Conservation (phyloP, 2,888 invertebrate genomes). For the Heliconius sara region DNA sequence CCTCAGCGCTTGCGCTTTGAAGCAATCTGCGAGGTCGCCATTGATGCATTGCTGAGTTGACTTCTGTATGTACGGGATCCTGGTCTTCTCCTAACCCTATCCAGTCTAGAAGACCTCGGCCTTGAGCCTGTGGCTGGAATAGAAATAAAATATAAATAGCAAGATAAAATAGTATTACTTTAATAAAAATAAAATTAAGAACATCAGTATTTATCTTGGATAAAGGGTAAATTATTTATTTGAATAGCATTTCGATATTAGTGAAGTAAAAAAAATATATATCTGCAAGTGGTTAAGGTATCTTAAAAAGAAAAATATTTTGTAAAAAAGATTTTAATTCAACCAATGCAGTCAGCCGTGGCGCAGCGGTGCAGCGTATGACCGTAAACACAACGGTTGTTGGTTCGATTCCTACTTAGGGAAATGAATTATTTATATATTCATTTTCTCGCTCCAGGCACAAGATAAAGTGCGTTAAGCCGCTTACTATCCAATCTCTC, state of each 20-base stretch:
- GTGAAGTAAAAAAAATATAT: no score
- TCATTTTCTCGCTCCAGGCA: neutral
- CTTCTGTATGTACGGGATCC: slow-evolving; percentile 90
- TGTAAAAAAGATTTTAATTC: no score
- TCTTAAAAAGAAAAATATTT: no score
- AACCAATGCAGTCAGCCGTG: no score
- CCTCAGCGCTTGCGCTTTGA: slow-evolving; percentile 90
- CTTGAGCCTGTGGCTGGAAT: slow-evolving; percentile 81
- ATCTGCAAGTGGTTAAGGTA: no score
- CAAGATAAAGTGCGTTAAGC: neutral
- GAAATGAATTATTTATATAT: neutral
- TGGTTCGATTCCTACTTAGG: neutral
- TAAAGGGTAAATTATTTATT: no score
- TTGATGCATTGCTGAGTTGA: slow-evolving; percentile 89
- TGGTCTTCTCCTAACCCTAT: slow-evolving; percentile 91
- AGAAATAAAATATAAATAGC: neutral
- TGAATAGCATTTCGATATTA: no score
- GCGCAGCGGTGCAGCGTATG: no score
- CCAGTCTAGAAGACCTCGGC: slow-evolving; percentile 90
- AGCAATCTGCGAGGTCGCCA: slow-evolving; percentile 93
- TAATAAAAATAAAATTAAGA: no score
- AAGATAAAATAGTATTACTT: neutral
- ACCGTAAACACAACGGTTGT: neutral
- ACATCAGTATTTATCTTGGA: no score
- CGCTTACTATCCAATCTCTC: no score